phyloP scores from a whole-genome alignment of 2,113 vertebrate species.

The Pseudorasbora parva region DNA sequence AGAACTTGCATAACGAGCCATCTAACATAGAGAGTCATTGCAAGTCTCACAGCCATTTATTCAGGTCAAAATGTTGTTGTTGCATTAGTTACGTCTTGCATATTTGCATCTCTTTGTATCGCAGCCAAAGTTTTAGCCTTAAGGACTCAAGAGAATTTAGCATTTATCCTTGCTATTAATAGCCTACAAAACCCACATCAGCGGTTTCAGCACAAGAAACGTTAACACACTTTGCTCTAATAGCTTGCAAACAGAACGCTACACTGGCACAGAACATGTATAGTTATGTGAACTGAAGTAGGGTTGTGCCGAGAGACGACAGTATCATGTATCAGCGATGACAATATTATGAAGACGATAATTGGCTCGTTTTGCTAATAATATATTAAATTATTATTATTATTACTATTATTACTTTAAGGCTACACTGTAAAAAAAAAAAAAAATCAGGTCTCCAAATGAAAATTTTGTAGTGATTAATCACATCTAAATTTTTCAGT shows the following conservation, averaged over 20 bases:
- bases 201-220: not conserved
- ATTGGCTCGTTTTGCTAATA: too few relatives aligned
- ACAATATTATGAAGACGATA: too few relatives aligned
- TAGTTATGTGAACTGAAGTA: conserved; percentile 49
- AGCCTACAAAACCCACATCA: not conserved
- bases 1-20: not conserved
- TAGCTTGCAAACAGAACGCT: not conserved
- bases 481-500: too few relatives aligned
- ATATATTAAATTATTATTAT: too few relatives aligned
- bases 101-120: not conserved
- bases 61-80: not conserved
- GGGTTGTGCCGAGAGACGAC: too few relatives aligned
- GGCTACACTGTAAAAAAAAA: too few relatives aligned
- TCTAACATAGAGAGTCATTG: not conserved
- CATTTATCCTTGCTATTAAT: not conserved
- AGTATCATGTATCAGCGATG: too few relatives aligned
- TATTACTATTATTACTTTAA: too few relatives aligned
- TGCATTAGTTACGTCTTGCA: not conserved
- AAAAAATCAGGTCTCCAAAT: too few relatives aligned
- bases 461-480: too few relatives aligned
- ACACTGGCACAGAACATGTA: conserved; percentile 1
- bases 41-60: not conserved
- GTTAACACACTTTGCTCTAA: not conserved
- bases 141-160: not conserved
- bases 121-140: not conserved